These are phyloP conservation scores for Buceros bicornis DNA, from an alignment of 2,797 vertebrate species.

Conservation along the genomic window DNA sequence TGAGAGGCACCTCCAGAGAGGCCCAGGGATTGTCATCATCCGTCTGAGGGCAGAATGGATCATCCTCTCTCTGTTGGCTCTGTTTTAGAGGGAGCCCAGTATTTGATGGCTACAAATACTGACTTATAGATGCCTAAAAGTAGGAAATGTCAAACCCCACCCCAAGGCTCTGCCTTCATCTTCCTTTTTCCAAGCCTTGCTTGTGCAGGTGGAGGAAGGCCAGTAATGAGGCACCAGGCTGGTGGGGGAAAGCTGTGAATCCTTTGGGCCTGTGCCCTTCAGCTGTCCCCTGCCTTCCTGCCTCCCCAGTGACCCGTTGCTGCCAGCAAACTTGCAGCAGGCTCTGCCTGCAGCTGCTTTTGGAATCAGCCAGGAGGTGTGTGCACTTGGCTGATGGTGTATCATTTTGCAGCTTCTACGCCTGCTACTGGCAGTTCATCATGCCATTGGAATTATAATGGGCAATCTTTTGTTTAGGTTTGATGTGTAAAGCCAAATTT, in stretches of 20 bases:
- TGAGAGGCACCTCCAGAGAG: not conserved
- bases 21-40: not conserved
- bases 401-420: not conserved
- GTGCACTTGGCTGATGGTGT: accelerated
- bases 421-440: not conserved
- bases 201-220: not conserved
- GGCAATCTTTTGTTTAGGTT: not conserved
- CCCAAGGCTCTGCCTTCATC: not conserved
- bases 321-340: not conserved
- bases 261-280: not conserved
- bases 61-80: not conserved
- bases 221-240: not conserved
- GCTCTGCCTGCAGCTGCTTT: not conserved
- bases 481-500: not conserved
- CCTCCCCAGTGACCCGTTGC: not conserved
- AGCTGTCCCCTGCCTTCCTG: not conserved
- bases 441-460: not conserved
- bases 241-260: not conserved
- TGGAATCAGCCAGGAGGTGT: not conserved
- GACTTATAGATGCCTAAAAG: not conserved
- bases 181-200: not conserved
- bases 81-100: not conserved
- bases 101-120: not conserved
- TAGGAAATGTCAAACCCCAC: not conserved
- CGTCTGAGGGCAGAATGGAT: not conserved